These are phyloP conservation scores for Aricia agestis DNA, from an alignment of 1,140 invertebrate genomes.

Conservation along the genomic window DNA sequence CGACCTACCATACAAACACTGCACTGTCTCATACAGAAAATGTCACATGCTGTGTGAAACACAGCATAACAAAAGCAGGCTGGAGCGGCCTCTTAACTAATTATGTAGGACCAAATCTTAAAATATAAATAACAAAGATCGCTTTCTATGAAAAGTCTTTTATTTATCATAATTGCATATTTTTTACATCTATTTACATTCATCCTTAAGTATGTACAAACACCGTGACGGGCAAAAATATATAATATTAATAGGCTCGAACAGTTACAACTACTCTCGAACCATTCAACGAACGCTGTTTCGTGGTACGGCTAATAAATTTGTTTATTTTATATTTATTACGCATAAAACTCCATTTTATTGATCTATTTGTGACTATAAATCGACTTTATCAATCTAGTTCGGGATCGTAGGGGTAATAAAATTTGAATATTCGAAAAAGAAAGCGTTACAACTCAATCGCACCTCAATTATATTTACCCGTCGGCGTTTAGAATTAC, in stretches of 20 bases:
- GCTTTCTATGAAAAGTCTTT: slow-evolving; percentile 35
- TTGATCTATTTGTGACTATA: not conserved
- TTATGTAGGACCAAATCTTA: slow-evolving; percentile 31
- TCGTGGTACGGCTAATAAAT: not conserved
- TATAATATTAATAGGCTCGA: not conserved
- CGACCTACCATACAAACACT: too few relatives aligned
- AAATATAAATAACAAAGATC: slow-evolving; percentile 38
- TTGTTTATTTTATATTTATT: not conserved
- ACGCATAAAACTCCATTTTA: slow-evolving; percentile 1
- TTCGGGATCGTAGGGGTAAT: not conserved
- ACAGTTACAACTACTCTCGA: not conserved
- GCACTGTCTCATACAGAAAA: too few relatives aligned
- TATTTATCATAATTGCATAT: slow-evolving; percentile 51
- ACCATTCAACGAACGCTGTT: not conserved
- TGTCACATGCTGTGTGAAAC: too few relatives aligned
- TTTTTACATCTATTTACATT: slow-evolving; percentile 52
- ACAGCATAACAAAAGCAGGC: not conserved
- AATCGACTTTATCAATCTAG: slow-evolving; percentile 4
- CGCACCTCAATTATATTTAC: not conserved
- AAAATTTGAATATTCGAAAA: slow-evolving; percentile 8
- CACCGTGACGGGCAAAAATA: slow-evolving; percentile 22
- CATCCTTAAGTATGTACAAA: slow-evolving; percentile 23
- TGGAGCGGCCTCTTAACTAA: slow-evolving; percentile 32
- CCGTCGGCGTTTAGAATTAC: slow-evolving; percentile 17
- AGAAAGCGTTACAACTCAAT: not conserved